These are phyloP conservation scores for Armadillidium nasatum DNA, from an alignment of 1,140 invertebrate species.

Conservation along the genomic window DNA sequence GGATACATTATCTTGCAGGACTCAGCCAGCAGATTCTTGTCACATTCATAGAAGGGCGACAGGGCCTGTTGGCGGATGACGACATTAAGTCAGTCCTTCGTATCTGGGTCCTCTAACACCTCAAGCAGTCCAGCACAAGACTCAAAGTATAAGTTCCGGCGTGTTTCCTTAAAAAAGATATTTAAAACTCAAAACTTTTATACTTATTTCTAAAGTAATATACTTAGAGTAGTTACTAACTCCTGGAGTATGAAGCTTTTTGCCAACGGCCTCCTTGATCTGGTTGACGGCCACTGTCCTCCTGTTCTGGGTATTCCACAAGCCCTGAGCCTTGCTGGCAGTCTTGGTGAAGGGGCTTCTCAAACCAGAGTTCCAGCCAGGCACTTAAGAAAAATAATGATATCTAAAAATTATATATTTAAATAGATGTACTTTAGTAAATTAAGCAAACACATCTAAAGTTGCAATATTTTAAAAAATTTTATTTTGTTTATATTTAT, in stretches of 20 bases:
- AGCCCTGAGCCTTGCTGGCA: constrained; percentile 12
- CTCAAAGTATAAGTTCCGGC: constrained; percentile 28
- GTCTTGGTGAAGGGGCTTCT: constrained; percentile 6
- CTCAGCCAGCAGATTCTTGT: constrained; percentile 24
- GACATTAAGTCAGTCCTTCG: constrained; percentile 24
- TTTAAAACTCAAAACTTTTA: neutral
- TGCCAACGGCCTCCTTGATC: neutral
- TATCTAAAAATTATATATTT: too few relatives aligned
- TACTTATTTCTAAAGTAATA: constrained; percentile 8
- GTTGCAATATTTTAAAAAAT: too few relatives aligned
- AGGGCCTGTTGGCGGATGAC: constrained; percentile 18
- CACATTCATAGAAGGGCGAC: constrained; percentile 20
- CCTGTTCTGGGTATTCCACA: constrained; percentile 25
- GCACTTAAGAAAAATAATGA: neutral
- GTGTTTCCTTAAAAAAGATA: constrained; percentile 17
- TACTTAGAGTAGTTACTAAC: constrained; percentile 1
- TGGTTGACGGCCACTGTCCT: constrained; percentile 18
- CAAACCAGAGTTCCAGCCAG: constrained; percentile 12
- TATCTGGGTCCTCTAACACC: constrained; percentile 7
- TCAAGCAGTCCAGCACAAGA: constrained; percentile 23
- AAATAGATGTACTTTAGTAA: too few relatives aligned
- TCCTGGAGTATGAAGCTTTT: neutral
- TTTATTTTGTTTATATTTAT: too few relatives aligned
- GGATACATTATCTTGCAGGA: constrained; percentile 20
- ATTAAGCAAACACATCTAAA: too few relatives aligned